Evolutionary conservation across 1,140 invertebrate genomes (phyloP).

Genomic region (Magallana ariakensis): DNA sequence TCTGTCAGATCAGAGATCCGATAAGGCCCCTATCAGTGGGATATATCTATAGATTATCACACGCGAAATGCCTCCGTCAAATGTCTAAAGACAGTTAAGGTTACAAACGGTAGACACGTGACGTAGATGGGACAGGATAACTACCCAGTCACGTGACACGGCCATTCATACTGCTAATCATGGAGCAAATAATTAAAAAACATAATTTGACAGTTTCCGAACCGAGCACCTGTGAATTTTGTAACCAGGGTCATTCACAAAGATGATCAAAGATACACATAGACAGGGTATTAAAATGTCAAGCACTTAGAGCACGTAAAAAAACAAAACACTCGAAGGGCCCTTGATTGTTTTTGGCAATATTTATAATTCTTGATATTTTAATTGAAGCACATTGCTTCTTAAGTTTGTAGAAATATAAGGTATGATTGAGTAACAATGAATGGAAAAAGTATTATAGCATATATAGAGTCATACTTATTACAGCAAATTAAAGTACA

Average conservation of each 20-base stretch:
- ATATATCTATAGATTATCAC: slow-evolving; percentile 25
- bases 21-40: slow-evolving; percentile 13
- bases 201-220: slow-evolving; percentile 22
- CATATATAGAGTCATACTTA: too few relatives aligned
- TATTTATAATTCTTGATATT: too few relatives aligned
- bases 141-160: background rate
- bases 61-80: slow-evolving; percentile 18
- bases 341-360: too few relatives aligned
- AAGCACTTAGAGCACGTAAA: too few relatives aligned
- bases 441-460: too few relatives aligned
- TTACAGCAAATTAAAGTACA: too few relatives aligned
- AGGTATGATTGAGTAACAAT: too few relatives aligned
- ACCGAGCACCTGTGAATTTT: background rate
- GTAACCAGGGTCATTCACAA: slow-evolving; percentile 2
- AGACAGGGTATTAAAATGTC: background rate
- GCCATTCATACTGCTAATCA: slow-evolving; percentile 17
- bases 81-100: slow-evolving; percentile 24
- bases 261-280: background rate
- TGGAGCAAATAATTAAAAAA: slow-evolving; percentile 33
- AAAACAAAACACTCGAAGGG: too few relatives aligned
- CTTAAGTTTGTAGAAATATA: too few relatives aligned
- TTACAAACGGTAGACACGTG: background rate
- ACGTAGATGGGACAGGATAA: background rate
- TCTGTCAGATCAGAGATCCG: slow-evolving; percentile 13
- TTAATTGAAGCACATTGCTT: too few relatives aligned